Evolutionary conservation across 2,797 vertebrate species (phyloP).

Genomic region (Lophius americanus): DNA sequence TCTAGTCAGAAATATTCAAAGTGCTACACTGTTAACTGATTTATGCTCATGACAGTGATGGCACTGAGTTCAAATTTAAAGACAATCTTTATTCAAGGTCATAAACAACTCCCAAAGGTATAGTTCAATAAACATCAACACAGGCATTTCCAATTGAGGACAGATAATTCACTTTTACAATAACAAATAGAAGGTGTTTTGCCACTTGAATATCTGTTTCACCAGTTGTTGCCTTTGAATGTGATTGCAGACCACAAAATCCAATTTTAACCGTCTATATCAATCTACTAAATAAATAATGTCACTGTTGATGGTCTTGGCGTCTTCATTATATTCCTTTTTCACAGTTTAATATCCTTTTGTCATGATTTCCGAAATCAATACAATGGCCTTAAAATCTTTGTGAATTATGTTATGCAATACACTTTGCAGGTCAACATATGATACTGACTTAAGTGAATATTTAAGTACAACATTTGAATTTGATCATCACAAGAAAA

Average conservation of each 20-base stretch:
- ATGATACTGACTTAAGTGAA: conserved; percentile 42
- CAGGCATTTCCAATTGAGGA: conserved; percentile 78
- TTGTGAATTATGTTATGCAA: conserved; percentile 9
- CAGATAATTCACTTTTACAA: conserved; percentile 78
- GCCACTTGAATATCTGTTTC: conserved; percentile 49
- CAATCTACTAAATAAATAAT: conserved; percentile 27
- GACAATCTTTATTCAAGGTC: conserved; percentile 79
- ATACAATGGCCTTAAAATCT: neutral
- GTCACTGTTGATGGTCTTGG: conserved; percentile 13
- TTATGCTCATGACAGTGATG: conserved; percentile 1
- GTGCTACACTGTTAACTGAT: neutral
- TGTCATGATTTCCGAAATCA: conserved; percentile 2
- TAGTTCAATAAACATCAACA: conserved; percentile 81
- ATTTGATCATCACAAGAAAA: conserved; percentile 30
- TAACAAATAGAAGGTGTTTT: conserved; percentile 67
- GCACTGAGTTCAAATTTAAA: conserved; percentile 61
- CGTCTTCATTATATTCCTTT: conserved; percentile 17
- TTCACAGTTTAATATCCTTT: conserved; percentile 49
- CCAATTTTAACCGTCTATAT: neutral
- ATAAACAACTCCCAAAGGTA: conserved; percentile 74
- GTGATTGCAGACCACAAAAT: conserved; percentile 39
- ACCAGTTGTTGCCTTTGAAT: conserved; percentile 44
- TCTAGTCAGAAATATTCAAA: neutral
- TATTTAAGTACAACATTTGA: conserved; percentile 12
- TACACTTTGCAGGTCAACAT: conserved; percentile 11